phyloP scores from a whole-genome alignment of 1,140 invertebrate species.

The Pseudomyrmex pallidus region DNA sequence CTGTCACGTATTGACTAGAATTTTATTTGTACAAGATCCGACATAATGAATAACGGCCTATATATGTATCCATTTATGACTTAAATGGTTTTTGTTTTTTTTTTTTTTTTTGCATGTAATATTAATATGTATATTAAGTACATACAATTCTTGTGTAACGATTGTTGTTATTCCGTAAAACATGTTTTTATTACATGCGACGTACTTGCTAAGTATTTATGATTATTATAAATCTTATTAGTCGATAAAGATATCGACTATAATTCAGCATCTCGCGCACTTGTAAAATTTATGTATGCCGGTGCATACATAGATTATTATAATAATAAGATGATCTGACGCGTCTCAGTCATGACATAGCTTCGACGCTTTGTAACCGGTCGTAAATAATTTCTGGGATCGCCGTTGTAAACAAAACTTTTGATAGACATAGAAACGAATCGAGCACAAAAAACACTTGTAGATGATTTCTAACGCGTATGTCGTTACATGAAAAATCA shows the following conservation, averaged over 20 bases:
- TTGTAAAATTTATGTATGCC: background rate
- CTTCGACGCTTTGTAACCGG: conserved; percentile 35
- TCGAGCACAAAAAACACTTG: conserved; percentile 13
- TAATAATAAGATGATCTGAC: background rate
- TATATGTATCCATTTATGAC: too few species aligned
- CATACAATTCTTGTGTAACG: background rate
- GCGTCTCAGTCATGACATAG: background rate
- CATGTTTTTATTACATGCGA: background rate
- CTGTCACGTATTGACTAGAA: too few species aligned
- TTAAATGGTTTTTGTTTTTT: too few species aligned
- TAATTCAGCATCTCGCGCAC: conserved; percentile 2
- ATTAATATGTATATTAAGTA: too few species aligned
- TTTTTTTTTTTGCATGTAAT: too few species aligned
- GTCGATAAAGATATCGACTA: conserved; percentile 15
- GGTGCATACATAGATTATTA: too few species aligned
- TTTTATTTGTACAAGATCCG: too few species aligned
- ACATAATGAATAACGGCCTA: too few species aligned
- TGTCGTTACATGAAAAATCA: background rate
- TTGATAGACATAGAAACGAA: conserved; percentile 8
- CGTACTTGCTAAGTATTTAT: background rate
- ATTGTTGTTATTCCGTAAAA: background rate
- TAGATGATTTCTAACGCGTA: background rate
- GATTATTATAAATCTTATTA: background rate
- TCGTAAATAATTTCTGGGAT: conserved; percentile 12
- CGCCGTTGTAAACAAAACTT: background rate